Evolutionary conservation across 2,888 invertebrate genomes (phyloP).

Genomic region (Cheilosia vulpina): DNA sequence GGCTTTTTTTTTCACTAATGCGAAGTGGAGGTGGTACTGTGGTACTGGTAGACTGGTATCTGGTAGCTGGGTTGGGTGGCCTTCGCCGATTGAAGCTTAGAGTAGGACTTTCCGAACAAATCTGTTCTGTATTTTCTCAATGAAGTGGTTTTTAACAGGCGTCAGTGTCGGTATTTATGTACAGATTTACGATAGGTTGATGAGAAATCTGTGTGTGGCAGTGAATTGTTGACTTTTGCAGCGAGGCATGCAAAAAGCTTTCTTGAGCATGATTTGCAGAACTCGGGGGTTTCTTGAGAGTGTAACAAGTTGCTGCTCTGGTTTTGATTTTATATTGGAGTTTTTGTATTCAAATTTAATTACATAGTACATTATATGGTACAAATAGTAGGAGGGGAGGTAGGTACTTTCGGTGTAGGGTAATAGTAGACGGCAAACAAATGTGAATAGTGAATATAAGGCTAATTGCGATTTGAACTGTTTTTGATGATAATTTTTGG

Average conservation of each 20-base stretch:
- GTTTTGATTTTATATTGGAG: not conserved
- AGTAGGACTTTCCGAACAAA: slow-evolving; percentile 15
- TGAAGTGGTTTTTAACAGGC: slow-evolving; percentile 12
- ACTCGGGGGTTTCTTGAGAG: not conserved
- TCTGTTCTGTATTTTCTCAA: slow-evolving; percentile 16
- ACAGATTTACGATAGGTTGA: not conserved
- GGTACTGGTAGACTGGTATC: not conserved
- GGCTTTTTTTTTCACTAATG: slow-evolving; percentile 30
- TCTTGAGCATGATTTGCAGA: slow-evolving; percentile 15
- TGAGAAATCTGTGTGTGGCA: not conserved
- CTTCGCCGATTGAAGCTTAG: slow-evolving; percentile 40
- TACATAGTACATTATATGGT: not conserved
- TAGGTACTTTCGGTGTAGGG: not conserved
- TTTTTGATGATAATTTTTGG: not conserved
- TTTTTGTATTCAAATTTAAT: not conserved
- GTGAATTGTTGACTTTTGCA: slow-evolving; percentile 1
- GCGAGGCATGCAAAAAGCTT: slow-evolving; percentile 21
- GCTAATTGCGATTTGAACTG: not conserved
- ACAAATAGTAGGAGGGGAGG: not conserved
- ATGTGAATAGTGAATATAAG: not conserved
- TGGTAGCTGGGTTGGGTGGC: slow-evolving; percentile 12
- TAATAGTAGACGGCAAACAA: not conserved
- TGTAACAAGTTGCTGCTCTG: slow-evolving; percentile 5
- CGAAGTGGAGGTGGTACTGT: slow-evolving; percentile 37
- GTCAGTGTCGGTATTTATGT: not conserved